These are phyloP conservation scores for Pyrrhia umbra DNA, from an alignment of 2,888 invertebrate species.

Conservation along the genomic window DNA sequence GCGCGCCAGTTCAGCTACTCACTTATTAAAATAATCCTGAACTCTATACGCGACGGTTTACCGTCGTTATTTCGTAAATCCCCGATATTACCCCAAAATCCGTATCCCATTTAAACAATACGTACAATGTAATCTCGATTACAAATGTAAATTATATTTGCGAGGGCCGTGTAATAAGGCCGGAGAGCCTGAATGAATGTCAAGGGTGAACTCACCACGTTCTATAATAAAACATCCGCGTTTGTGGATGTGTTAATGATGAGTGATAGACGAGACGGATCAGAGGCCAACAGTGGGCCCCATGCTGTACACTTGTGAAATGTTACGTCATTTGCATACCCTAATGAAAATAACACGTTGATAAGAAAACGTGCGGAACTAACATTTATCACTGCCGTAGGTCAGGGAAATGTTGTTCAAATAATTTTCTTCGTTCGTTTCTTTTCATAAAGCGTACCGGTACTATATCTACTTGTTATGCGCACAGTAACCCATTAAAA, in stretches of 20 bases:
- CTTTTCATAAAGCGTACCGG: constrained; percentile 25
- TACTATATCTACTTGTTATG: constrained; percentile 33
- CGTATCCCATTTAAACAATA: constrained; percentile 68
- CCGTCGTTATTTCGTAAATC: constrained; percentile 64
- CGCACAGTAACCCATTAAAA: constrained; percentile 30
- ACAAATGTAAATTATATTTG: constrained; percentile 71
- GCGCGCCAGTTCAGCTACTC: constrained; percentile 56
- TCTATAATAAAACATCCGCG: constrained; percentile 62
- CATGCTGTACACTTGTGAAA: constrained; percentile 34
- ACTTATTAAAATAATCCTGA: constrained; percentile 64
- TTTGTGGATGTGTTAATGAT: constrained; percentile 54
- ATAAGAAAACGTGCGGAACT: constrained; percentile 40
- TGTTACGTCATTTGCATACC: constrained; percentile 52
- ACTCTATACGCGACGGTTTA: constrained; percentile 64
- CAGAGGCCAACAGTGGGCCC: constrained; percentile 61
- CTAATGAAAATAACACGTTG: constrained; percentile 50
- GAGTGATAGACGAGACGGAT: constrained; percentile 52
- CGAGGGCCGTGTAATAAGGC: constrained; percentile 58
- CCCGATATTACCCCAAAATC: constrained; percentile 58
- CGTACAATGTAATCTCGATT: constrained; percentile 64
- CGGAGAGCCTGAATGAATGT: constrained; percentile 63
- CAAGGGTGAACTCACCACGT: constrained; percentile 69
- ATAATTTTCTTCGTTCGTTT: constrained; percentile 30
- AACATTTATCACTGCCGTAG: constrained; percentile 35
- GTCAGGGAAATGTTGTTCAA: constrained; percentile 19